Evolutionary conservation across 2,797 vertebrate genomes (phyloP), one percentile per base, ranked within the genome.

Genomic region (Lagodon rhomboides): DNA sequence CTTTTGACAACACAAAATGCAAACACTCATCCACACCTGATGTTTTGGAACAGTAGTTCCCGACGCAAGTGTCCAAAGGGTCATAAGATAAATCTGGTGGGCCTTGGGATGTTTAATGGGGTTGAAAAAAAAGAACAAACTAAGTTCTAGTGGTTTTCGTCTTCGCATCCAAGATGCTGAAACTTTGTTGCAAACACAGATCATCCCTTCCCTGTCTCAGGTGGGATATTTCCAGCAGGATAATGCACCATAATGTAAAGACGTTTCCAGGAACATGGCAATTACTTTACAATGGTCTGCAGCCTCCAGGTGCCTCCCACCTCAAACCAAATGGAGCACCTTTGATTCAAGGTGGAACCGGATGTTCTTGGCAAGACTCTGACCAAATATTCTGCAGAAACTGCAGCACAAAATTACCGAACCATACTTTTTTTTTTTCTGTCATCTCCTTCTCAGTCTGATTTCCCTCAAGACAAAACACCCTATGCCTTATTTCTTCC

Each of bases 321-420:
- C 16, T 25, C 7, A 25, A 60, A 78, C 20, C 20, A 66, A 59
- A 56, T 2, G 15, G 22, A 67, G 46, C 25, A 43, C 11, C 53
- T 80, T 79, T 1, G 60, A 53, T 66, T 74, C 66, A 7, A 73
- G 59, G 51, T 17, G 46, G 58, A 84, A 68, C 47, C 16, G 15
- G 47, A 58, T 65, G 34, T 51, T 77, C 63, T n/a, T 25, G 16
- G 63, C 16, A 58, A 60, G 7, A n/a, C 7, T 55, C n/a, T 12
- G 53, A 59, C 25, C 2, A 68, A 70, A 63, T 51, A 65, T 47
- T 72, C 1, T 43, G 5, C 34, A 76, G 41, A 38, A 74, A 60
- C 56, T 54, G 44, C 34, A 53, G 23, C 27, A 55, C 16, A 72
- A 47, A 3, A 53, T 30, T 49, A 43, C 11, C 60, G n/a, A 46